phyloP scores from a whole-genome alignment of 1,140 invertebrate species.

The Tetragonula clypearis region DNA sequence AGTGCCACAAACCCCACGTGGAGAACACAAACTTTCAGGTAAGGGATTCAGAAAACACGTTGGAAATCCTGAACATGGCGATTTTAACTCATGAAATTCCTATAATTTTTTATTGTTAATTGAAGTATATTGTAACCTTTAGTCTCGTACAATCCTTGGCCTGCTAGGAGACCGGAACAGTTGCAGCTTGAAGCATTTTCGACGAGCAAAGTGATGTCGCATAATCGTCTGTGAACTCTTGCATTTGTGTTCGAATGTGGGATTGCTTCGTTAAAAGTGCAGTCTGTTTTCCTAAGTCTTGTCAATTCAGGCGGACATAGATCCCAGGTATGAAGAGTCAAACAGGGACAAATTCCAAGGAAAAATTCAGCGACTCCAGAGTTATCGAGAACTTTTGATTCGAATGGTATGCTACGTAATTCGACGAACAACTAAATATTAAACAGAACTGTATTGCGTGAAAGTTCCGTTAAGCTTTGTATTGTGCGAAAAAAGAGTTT shows the following conservation, averaged over 20 bases:
- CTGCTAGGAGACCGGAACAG: constrained; percentile 42
- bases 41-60: constrained; percentile 57
- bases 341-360: constrained; percentile 46
- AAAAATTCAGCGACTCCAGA: constrained; percentile 51
- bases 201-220: constrained; percentile 43
- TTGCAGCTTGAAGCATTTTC: constrained; percentile 38
- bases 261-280: constrained; percentile 50
- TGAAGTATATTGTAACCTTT: constrained; percentile 33
- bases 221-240: constrained; percentile 52
- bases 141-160: constrained; percentile 43
- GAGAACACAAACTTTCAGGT: constrained; percentile 51
- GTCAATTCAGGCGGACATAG: constrained; percentile 45
- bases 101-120: neutral
- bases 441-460: constrained; percentile 10
- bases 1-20: constrained; percentile 52
- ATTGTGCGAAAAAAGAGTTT: neutral
- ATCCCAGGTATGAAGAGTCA: constrained; percentile 40
- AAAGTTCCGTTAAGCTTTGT: neutral
- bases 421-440: constrained; percentile 60
- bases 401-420: constrained; percentile 43
- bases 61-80: constrained; percentile 51
- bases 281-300: constrained; percentile 22
- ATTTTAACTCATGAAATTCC: neutral
- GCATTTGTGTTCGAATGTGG: constrained; percentile 52
- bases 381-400: constrained; percentile 32